Percentiles rank a stretch among this genome's conserved stretches.
These are phyloP conservation scores for Microtus ochrogaster DNA, from an alignment of 2,113 vertebrate genomes.

Conservation along the genomic window DNA sequence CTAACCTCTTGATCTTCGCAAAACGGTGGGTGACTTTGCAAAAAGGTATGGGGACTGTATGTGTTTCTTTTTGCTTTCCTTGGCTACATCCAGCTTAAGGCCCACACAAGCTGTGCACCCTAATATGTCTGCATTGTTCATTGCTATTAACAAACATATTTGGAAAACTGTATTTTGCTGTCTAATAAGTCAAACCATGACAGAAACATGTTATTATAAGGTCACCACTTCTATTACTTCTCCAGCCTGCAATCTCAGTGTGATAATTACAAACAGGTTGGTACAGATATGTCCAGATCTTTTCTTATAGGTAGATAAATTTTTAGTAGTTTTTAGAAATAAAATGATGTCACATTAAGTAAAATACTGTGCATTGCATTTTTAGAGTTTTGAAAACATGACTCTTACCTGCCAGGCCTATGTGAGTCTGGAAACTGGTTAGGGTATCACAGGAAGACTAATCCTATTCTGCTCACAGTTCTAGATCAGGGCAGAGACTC, in stretches of 20 bases:
- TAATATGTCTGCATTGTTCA: neutral
- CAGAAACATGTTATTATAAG: neutral
- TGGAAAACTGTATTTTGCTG: neutral
- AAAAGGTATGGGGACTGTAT: neutral
- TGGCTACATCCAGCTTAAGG: neutral
- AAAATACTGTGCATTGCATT: neutral
- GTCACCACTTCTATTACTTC: neutral
- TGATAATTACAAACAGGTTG: neutral
- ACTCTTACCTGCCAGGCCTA: neutral
- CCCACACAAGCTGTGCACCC: neutral
- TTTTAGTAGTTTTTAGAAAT: neutral
- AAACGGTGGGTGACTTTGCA: neutral
- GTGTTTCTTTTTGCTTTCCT: neutral
- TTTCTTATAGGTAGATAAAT: neutral
- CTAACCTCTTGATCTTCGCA: neutral
- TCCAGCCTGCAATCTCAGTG: neutral
- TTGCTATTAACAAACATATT: neutral
- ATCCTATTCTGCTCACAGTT: neutral
- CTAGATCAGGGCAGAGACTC: neutral
- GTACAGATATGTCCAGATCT: neutral
- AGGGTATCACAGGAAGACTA: neutral
- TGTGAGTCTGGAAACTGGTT: neutral
- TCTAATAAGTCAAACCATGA: neutral
- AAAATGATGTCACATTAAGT: neutral
- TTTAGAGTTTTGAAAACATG: neutral